Conservation (phyloP, 2,888 invertebrate genomes). For the Trichopria drosophilae region DNA sequence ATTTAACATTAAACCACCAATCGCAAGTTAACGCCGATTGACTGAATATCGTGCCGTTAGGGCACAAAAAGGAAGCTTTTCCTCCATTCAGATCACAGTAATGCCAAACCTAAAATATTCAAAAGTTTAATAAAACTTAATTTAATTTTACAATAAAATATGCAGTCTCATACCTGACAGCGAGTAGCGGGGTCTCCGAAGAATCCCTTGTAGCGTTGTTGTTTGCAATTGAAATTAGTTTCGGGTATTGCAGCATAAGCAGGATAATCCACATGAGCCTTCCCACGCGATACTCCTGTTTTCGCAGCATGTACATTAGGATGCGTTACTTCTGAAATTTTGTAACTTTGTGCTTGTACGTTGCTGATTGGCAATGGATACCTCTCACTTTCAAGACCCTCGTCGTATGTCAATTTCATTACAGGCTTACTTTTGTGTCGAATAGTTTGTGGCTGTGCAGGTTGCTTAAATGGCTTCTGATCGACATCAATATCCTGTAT, state of each 20-base stretch:
- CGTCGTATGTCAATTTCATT: conserved; percentile 29
- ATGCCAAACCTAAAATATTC: conserved; percentile 76
- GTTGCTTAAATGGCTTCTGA: no score
- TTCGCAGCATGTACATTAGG: no score
- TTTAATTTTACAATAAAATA: conserved; percentile 8
- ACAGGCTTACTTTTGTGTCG: not conserved
- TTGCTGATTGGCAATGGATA: conserved; percentile 38
- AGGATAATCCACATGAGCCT: conserved; percentile 81
- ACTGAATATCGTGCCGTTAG: conserved; percentile 88
- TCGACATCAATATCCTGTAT: conserved; percentile 43
- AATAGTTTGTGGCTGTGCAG: conserved; percentile 27
- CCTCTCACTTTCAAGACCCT: conserved; percentile 41
- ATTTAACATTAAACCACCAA: conserved; percentile 92
- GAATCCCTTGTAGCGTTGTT: conserved; percentile 86
- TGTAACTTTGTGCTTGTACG: conserved; percentile 37
- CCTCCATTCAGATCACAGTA: conserved; percentile 90
- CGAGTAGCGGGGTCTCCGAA: conserved; percentile 86
- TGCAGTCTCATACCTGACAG: conserved; percentile 69
- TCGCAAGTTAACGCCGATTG: conserved; percentile 87
- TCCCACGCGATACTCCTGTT: conserved; percentile 60
- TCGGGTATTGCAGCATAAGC: conserved; percentile 73
- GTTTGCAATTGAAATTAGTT: conserved; percentile 79
- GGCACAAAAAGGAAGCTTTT: conserved; percentile 86
- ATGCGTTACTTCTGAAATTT: conserved; percentile 37
- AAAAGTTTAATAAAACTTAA: conserved; percentile 26